Conservation (phyloP, 2,113 vertebrate genomes). For the Manacus vitellinus region DNA sequence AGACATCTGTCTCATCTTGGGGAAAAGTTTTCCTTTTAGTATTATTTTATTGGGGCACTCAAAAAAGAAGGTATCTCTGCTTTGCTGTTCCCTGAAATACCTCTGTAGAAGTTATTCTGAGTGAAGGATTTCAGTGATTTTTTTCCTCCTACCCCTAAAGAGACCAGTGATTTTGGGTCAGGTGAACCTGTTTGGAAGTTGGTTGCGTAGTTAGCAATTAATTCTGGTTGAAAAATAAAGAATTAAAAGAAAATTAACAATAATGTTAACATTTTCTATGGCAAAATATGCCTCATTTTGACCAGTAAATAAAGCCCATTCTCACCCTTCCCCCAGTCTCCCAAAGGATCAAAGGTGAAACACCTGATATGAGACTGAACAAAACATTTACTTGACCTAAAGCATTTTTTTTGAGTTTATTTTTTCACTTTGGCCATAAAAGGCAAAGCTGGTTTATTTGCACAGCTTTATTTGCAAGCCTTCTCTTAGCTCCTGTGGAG, state of each 20-base stretch:
- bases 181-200: neutral
- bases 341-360: neutral
- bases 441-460: neutral
- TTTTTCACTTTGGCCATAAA: neutral
- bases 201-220: neutral
- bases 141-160: neutral
- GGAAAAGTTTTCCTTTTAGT: conserved; percentile 12
- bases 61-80: neutral
- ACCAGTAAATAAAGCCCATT: neutral
- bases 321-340: neutral
- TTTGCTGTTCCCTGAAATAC: neutral
- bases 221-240: neutral
- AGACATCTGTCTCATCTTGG: neutral
- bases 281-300: neutral
- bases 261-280: neutral
- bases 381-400: neutral
- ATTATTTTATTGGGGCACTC: neutral
- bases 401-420: neutral
- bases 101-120: neutral
- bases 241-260: neutral
- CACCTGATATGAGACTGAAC: neutral
- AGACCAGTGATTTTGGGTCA: neutral
- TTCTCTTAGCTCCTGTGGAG: neutral
- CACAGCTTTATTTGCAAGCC: conserved; percentile 3
- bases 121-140: neutral